Base-by-base conservation (phyloP, 1,140 invertebrate species). In the Macrocentrus cingulum region DNA sequence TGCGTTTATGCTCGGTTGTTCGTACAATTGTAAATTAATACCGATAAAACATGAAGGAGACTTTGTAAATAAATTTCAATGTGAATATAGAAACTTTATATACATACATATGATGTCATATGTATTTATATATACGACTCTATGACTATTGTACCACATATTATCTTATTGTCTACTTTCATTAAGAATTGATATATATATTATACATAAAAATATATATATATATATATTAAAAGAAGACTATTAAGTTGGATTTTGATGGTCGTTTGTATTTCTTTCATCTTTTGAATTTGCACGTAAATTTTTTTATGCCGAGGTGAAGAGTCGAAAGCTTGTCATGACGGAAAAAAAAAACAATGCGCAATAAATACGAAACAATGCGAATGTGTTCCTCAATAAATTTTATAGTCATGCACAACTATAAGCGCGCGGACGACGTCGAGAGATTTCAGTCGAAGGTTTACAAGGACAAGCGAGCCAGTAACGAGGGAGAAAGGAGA, bases 81-180 rank as follows among this genome's bases (percentile, higher is more conserved):
- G 76, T 79, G 75, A 77, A 79, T 77, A 78, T 77, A 76, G 73
- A 79, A 72, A 70, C 73, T 77, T 70, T 70, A 72, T 75, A 77
- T 73, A 69, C 77, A 76, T 75, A 69, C 69, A 72, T 66, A 70
- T 65, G 62, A 65, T 59, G 62, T 61, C 66, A 70, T 71, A 18
- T 68, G 70, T 70, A 64, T 59, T 57, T 64, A 70, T 66, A 60
- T 59, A 66, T 64, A 68, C 70, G 51, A 69, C 41, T 41, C 25
- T 58, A 58, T 37, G 18, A 51, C 37, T 65, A 63, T 60, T 67
- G 66, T 68, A 66, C 59, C 66, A 29, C 45, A 59, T 66, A 66
- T 65, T 62, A 64, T 60, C 63, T 74, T 76, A 79, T 79, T 79
- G 76, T 77, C 75, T 74, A 76, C 67, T 72, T 72, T 69, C 70